Evolutionary conservation across 2,797 vertebrate species (phyloP).

Genomic region (Prunella strophiata): DNA sequence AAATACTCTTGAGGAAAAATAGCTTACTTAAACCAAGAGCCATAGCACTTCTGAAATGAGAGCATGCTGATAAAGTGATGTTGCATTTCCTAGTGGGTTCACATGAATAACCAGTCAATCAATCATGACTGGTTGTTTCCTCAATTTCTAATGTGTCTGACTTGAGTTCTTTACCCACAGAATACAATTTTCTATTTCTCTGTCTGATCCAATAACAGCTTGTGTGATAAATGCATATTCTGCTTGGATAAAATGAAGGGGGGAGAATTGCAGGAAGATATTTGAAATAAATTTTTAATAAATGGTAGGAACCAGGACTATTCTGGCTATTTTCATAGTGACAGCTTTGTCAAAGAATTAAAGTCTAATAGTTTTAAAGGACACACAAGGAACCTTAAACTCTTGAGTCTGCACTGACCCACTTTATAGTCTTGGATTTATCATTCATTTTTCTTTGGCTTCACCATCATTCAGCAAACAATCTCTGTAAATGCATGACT

Average conservation of each 20-base stretch:
- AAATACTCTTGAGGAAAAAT: neutral
- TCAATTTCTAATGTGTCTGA: constrained; percentile 21
- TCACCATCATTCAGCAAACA: neutral
- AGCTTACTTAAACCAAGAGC: constrained; percentile 26
- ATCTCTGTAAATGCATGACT: neutral
- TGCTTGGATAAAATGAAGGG: neutral
- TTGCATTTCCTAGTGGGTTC: constrained; percentile 38
- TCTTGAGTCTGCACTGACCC: neutral
- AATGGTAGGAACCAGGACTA: neutral
- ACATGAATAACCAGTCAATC: constrained; percentile 43
- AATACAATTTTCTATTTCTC: constrained; percentile 20
- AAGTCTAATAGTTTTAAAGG: neutral
- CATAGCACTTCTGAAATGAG: constrained; percentile 5
- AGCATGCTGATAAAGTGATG: constrained; percentile 11
- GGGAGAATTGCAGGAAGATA: neutral
- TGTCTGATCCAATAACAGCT: neutral
- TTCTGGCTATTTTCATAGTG: neutral
- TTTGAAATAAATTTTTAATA: neutral
- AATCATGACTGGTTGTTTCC: constrained; percentile 29
- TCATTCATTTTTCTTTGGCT: neutral
- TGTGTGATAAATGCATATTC: neutral
- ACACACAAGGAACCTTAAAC: neutral
- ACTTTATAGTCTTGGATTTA: neutral
- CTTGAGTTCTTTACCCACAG: neutral
- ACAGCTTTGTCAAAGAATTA: neutral